phyloP scores from a whole-genome alignment of 2,113 vertebrate species.

The Brienomyrus brachyistius region DNA sequence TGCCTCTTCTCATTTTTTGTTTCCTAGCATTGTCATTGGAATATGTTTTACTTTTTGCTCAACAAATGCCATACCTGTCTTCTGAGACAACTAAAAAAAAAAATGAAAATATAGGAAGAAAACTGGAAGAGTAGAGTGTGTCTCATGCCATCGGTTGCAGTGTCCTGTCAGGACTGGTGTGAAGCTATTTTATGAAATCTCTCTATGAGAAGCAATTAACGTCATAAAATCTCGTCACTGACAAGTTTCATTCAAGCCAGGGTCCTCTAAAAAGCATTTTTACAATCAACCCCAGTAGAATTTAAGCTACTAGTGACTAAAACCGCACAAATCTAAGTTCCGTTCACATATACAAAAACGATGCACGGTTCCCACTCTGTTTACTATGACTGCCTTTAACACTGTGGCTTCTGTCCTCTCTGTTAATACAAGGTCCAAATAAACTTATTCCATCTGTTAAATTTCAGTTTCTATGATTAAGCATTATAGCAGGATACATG shows the following conservation, averaged over 20 bases:
- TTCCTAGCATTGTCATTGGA: not conserved
- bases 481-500: not conserved
- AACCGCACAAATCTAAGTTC: not conserved
- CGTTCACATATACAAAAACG: not conserved
- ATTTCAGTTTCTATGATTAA: not conserved
- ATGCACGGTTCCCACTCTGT: not conserved
- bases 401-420: not conserved
- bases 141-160: not conserved
- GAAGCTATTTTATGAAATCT: not conserved
- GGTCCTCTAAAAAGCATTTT: not conserved
- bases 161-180: not conserved
- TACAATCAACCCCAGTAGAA: not conserved
- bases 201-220: not conserved
- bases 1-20: not conserved
- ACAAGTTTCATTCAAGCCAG: not conserved
- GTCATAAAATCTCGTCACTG: not conserved
- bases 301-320: not conserved
- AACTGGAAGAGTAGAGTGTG: not conserved
- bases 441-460: conserved; percentile 8
- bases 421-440: not conserved
- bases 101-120: not conserved
- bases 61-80: not conserved
- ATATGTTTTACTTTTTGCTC: not conserved
- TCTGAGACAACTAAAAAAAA: not conserved
- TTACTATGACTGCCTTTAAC: not conserved